Base-by-base conservation (phyloP, 1,140 invertebrate species). In the Psix sp. region DNA sequence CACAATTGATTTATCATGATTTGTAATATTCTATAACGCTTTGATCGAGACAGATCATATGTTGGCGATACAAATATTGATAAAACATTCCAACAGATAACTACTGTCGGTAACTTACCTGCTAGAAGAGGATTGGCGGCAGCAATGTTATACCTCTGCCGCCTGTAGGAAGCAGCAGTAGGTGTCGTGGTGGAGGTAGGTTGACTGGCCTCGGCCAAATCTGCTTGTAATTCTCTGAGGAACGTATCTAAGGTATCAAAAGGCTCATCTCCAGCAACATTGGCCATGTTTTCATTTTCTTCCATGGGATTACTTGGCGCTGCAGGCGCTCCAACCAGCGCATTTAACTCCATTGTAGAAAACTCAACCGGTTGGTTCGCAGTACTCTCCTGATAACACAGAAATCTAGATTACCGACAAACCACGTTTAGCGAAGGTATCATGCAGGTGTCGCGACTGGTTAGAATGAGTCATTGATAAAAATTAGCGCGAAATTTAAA, bases 71-170 rank as follows among this genome's bases (percentile, higher is more conserved):
- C 2, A 1, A 10, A 29, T 5, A 29, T 10, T 35, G 33, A 35
- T 6, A 13, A 13, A 35, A 5, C 15, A 17, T 39, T 17, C 11
- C 35, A 48, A 13, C 9, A 3, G 26, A 26, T 40, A 33, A 14
- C 36, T 17, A 15, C 17, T 1, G 20, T 49, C 36, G 62, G 39
- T 73, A 73, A 82, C 80, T 80, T 81, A 91, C 90, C 90, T 81
- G 94, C 94, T 63, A 95, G 87, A 33, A 95, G 87, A 21, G 94
- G 94, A 84, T 95, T 95, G 10, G 92, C 92, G 0, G 93, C 93
- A 1, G 93, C 93, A 42, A 95, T 94, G 52, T 93, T 94, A 78
- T 92, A 92, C 86, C 93, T 93, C 75, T 90, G 89, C 79, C 89
- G 87, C 79, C 88, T 89, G 16, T 88, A 90, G 33, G 88, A 88